Evolutionary conservation across 2,797 vertebrate species (phyloP).

Genomic region (Peromyscus aztecus): DNA sequence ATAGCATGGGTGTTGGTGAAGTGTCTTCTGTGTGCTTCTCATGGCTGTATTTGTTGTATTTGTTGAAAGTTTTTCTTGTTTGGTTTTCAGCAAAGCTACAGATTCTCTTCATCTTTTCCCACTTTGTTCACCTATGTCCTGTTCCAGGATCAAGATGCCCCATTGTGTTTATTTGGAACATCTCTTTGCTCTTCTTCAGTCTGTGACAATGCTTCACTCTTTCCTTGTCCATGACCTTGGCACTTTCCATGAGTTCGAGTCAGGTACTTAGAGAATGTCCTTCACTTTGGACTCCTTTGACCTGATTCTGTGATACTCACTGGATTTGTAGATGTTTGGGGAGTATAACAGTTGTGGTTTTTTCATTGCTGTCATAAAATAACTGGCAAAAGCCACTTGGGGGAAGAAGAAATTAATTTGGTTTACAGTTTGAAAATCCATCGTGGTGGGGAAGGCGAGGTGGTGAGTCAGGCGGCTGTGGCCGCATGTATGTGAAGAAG

Average conservation of each 20-base stretch:
- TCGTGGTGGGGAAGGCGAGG: background rate
- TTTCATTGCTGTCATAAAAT: background rate
- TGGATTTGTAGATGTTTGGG: background rate
- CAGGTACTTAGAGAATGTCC: background rate
- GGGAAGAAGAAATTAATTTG: background rate
- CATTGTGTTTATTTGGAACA: background rate
- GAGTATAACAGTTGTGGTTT: background rate
- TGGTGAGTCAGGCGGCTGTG: background rate
- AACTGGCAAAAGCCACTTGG: background rate
- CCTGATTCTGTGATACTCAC: background rate
- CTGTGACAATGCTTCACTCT: background rate
- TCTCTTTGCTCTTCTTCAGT: background rate
- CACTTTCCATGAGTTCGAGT: background rate
- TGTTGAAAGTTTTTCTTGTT: background rate
- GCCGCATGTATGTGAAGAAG: too few species aligned
- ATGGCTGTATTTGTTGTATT: background rate
- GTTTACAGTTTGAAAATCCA: background rate
- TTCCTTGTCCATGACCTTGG: background rate
- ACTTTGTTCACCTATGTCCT: background rate
- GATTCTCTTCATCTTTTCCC: background rate
- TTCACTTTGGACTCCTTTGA: background rate
- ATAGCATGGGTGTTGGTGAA: background rate
- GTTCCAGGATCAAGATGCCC: background rate
- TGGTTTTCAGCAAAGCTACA: background rate
- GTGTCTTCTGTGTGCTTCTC: background rate